A percentile compares a stretch with the other conserved stretches of the same genome.
Evolutionary conservation across 2,797 vertebrate genomes (phyloP).

Genomic region (Bradypus variegatus): DNA sequence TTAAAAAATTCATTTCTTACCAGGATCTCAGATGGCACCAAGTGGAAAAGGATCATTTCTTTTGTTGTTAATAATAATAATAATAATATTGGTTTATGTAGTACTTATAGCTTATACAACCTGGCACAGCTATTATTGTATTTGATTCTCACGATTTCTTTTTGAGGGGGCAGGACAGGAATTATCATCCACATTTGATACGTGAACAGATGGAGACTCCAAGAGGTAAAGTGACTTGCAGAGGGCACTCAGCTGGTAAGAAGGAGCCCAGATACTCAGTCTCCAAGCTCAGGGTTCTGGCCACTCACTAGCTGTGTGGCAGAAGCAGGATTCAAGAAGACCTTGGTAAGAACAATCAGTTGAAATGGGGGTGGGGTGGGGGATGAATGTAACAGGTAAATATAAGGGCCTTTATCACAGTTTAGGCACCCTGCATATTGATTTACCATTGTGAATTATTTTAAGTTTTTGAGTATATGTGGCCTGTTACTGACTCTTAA

Average conservation of each 20-base stretch:
- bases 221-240: not conserved
- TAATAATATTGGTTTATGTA: not conserved
- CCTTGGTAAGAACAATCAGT: not conserved
- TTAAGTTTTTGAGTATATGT: not conserved
- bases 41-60: not conserved
- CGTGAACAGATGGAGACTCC: not conserved
- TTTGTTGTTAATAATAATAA: not conserved
- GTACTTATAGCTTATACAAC: not conserved
- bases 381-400: too few species aligned
- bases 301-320: fast-evolving
- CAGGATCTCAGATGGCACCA: not conserved
- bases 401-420: not conserved
- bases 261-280: not conserved
- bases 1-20: not conserved
- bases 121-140: not conserved
- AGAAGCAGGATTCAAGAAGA: not conserved
- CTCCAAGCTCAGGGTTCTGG: not conserved
- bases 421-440: not conserved
- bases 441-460: not conserved
- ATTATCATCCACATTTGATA: not conserved
- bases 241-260: not conserved
- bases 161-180: not conserved
- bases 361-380: too few species aligned
- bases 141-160: not conserved
- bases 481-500: not conserved